Evolutionary conservation across 2,797 vertebrate genomes (phyloP).

Genomic region (Carapus acus): DNA sequence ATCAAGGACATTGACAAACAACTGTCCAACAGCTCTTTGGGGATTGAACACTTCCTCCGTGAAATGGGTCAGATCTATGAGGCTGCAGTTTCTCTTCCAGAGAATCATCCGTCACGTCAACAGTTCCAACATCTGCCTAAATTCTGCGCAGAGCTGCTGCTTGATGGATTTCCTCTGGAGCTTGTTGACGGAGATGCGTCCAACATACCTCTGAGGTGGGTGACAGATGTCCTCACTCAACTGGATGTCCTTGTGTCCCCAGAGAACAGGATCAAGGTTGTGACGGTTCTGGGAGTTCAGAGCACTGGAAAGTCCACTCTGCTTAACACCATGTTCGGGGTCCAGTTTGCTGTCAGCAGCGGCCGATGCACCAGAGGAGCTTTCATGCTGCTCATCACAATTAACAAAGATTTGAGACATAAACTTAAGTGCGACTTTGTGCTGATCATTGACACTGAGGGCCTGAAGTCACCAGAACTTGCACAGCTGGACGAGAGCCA

Average conservation of each 20-base stretch:
- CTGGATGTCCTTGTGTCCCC: slow-evolving; percentile 54
- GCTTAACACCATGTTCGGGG: slow-evolving; percentile 68
- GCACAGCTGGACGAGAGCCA: slow-evolving; percentile 46
- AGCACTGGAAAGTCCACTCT: slow-evolving; percentile 64
- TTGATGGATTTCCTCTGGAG: slow-evolving; percentile 70
- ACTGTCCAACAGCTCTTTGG: slow-evolving; percentile 33
- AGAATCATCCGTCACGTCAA: too few species aligned
- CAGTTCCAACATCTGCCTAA: slow-evolving; percentile 42
- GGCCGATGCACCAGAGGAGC: slow-evolving; percentile 63
- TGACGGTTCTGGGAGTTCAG: slow-evolving; percentile 69
- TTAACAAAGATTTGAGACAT: slow-evolving; percentile 35
- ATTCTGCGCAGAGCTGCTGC: slow-evolving; percentile 63
- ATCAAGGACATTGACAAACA: slow-evolving; percentile 11
- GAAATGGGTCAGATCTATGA: slow-evolving; percentile 47
- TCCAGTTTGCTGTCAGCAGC: slow-evolving; percentile 72
- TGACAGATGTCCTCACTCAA: slow-evolving; percentile 64
- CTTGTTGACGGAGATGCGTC: slow-evolving; percentile 71
- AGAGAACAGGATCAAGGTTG: slow-evolving; percentile 60
- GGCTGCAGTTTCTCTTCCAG: slow-evolving; percentile 1
- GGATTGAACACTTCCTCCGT: slow-evolving; percentile 49
- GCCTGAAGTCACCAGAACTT: slow-evolving; percentile 47
- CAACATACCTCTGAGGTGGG: slow-evolving; percentile 70
- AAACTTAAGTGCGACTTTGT: slow-evolving; percentile 47
- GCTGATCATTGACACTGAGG: slow-evolving; percentile 64
- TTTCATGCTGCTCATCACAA: slow-evolving; percentile 53